Percentiles rank a stretch among this genome's conserved stretches.
Conservation (phyloP, 2,797 vertebrate species). For the Phataginus tetradactyla region DNA sequence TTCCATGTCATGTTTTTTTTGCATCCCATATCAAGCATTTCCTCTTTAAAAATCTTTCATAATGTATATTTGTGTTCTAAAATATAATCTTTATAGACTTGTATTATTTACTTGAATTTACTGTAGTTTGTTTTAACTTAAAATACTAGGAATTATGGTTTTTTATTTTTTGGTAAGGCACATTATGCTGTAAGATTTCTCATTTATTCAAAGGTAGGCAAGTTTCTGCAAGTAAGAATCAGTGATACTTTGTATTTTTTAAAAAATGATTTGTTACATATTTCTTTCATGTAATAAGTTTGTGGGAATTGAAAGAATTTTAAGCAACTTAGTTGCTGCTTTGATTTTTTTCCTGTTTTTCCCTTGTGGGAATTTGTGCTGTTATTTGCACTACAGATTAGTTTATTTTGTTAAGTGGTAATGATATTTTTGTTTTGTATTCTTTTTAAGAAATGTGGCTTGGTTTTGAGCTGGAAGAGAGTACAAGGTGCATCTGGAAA, state of each 20-base stretch:
- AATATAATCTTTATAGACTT: background rate
- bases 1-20: background rate
- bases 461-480: slow-evolving; percentile 99
- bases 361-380: background rate
- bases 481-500: slow-evolving; percentile 99
- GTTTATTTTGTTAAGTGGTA: slow-evolving; percentile 41
- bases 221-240: background rate
- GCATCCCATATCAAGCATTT: background rate
- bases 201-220: background rate
- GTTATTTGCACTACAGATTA: slow-evolving; percentile 12
- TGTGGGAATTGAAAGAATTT: background rate
- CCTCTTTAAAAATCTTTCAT: background rate
- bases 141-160: background rate
- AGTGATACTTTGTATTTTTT: slow-evolving; percentile 23
- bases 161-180: background rate
- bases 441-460: slow-evolving; percentile 95
- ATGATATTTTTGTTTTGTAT: slow-evolving; percentile 53
- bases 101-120: background rate
- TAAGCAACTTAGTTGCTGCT: background rate
- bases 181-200: background rate
- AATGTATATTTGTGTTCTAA: background rate
- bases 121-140: background rate
- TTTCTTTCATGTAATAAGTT: background rate
- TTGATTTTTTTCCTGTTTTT: background rate
- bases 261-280: background rate